These are phyloP conservation scores for Drosophila ercepeae DNA, from an alignment of 1,140 invertebrate species.

Conservation along the genomic window DNA sequence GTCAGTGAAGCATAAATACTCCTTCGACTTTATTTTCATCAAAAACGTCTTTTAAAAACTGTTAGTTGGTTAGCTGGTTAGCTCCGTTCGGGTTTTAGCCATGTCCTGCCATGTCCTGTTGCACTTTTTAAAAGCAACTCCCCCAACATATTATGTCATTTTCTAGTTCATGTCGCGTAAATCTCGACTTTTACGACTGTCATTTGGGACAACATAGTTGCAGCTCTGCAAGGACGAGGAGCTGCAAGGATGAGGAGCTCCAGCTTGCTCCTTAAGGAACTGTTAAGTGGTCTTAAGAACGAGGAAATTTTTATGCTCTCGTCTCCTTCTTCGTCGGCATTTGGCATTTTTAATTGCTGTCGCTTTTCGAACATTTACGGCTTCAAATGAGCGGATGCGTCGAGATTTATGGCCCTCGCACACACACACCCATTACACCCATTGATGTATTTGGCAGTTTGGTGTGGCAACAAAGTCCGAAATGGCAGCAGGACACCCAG, in stretches of 20 bases:
- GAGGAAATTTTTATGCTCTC: slow-evolving; percentile 59
- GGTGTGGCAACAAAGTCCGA: slow-evolving; percentile 63
- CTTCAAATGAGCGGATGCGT: slow-evolving; percentile 73
- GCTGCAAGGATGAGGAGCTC: background rate
- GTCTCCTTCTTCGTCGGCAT: no score
- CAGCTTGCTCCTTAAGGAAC: slow-evolving; percentile 33
- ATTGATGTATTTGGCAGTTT: slow-evolving; percentile 48
- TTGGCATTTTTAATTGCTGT: slow-evolving; percentile 77
- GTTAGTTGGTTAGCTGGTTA: background rate
- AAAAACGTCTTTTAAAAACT: slow-evolving; percentile 32
- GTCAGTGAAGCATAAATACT: no score
- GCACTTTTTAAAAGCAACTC: slow-evolving; percentile 21
- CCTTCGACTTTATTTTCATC: slow-evolving; percentile 1
- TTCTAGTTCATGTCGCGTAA: slow-evolving; percentile 35
- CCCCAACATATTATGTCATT: slow-evolving; percentile 49
- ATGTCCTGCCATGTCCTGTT: slow-evolving; percentile 4
- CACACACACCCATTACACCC: slow-evolving; percentile 2
- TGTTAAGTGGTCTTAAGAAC: slow-evolving; percentile 55
- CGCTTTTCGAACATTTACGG: slow-evolving; percentile 75
- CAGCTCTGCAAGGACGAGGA: background rate
- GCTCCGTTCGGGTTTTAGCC: no score
- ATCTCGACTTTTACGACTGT: slow-evolving; percentile 39
- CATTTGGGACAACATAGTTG: slow-evolving; percentile 44
- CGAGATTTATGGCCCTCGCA: slow-evolving; percentile 62
- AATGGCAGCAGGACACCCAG: slow-evolving; percentile 14